These are phyloP conservation scores for Gadopsis bispinosus DNA, from an alignment of 2,797 vertebrate species.

Conservation along the genomic window DNA sequence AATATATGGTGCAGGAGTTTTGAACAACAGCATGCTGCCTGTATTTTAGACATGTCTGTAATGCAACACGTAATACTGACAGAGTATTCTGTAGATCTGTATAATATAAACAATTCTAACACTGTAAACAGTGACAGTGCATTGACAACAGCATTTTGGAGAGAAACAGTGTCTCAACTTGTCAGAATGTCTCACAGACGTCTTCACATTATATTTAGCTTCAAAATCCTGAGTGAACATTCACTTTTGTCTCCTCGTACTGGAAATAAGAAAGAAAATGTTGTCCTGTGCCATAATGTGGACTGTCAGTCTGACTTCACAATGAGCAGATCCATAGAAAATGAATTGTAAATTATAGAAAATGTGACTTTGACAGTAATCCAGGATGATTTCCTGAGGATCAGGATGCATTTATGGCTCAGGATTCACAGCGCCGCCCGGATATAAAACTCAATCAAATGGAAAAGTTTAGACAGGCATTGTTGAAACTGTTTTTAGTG, in stretches of 20 bases:
- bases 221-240: slow-evolving; percentile 56
- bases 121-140: slow-evolving; percentile 26
- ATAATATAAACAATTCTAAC: slow-evolving; percentile 16
- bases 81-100: slow-evolving; percentile 4
- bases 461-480: slow-evolving; percentile 68
- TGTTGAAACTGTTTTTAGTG: slow-evolving; percentile 56
- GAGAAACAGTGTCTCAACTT: slow-evolving; percentile 35
- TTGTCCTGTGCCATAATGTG: slow-evolving; percentile 63
- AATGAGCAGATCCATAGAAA: slow-evolving; percentile 53
- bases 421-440: slow-evolving; percentile 32
- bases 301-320: slow-evolving; percentile 63
- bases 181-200: slow-evolving; percentile 39
- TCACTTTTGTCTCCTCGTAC: slow-evolving; percentile 45
- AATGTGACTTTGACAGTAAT: slow-evolving; percentile 78
- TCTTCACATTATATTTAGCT: slow-evolving; percentile 66
- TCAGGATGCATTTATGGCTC: slow-evolving; percentile 64
- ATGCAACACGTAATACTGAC: slow-evolving; percentile 1
- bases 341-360: slow-evolving; percentile 68
- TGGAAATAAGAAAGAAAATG: slow-evolving; percentile 55
- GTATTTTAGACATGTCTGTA: slow-evolving; percentile 21
- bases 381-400: slow-evolving; percentile 69
- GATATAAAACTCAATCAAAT: slow-evolving; percentile 69
- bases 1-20: slow-evolving; percentile 49
- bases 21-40: slow-evolving; percentile 33
- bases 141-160: slow-evolving; percentile 31